Evolutionary conservation across 92 coral and sea anemone species (phyloP).

Genomic region (Anthopleura xanthogrammica): DNA sequence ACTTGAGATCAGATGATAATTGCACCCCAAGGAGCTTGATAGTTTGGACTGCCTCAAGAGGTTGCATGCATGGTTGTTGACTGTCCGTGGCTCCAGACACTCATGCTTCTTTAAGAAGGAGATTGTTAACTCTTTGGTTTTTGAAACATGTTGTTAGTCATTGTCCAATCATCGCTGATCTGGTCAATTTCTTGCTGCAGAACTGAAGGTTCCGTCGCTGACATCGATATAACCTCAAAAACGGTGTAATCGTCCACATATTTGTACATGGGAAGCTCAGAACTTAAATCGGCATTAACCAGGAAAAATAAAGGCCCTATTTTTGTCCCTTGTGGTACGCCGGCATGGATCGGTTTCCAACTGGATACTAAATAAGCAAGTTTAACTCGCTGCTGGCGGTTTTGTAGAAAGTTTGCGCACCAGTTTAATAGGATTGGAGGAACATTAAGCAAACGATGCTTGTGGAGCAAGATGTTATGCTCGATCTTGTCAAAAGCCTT

Average conservation of each 20-base stretch:
- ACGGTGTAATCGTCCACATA: constrained; percentile 48
- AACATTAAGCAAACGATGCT: not conserved
- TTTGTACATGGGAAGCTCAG: constrained; percentile 33
- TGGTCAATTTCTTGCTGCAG: not conserved
- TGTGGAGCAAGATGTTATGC: not conserved
- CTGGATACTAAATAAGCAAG: not conserved
- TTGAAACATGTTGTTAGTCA: constrained; percentile 23
- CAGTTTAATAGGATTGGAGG: not conserved
- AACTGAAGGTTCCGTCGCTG: constrained; percentile 7
- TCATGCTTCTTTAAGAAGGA: not conserved
- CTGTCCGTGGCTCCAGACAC: not conserved
- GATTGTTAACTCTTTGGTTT: constrained; percentile 18
- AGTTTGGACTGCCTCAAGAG: constrained; percentile 14
- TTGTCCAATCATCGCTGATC: constrained; percentile 11
- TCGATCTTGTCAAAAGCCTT: no score
- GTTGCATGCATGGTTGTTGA: constrained; percentile 5
- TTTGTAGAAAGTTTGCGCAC: not conserved
- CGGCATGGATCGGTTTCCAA: not conserved
- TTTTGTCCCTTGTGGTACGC: constrained; percentile 33
- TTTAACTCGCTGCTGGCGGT: not conserved
- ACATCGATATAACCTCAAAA: constrained; percentile 21
- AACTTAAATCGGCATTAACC: constrained; percentile 41
- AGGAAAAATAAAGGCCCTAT: constrained; percentile 47
- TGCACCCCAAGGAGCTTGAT: constrained; percentile 26
- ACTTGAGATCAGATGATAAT: constrained; percentile 36